phyloP scores from a whole-genome alignment of 2,797 vertebrate species.

The Onychomys leucogaster region DNA sequence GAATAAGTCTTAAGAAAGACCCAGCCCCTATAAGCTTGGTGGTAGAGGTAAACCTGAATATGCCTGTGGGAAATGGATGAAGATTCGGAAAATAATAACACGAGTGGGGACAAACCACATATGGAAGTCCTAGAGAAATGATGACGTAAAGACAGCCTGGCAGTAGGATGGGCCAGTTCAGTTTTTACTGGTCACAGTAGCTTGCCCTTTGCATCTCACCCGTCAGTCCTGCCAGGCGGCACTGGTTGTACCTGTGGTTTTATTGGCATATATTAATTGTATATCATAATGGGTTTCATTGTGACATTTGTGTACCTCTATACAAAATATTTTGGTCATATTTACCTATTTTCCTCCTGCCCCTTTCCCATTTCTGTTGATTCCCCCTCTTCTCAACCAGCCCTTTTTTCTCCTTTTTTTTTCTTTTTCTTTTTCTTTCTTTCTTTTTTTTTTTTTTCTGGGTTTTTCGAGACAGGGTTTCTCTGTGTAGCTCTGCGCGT shows the following conservation, averaged over 20 bases:
- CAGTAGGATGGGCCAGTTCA: not conserved
- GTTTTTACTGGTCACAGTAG: not conserved
- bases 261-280: not conserved
- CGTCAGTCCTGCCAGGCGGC: not conserved
- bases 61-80: not conserved
- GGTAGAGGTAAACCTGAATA: constrained; percentile 17
- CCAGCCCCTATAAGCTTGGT: not conserved
- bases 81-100: constrained; percentile 21
- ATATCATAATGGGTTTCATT: not conserved
- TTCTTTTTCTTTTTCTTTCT: no score
- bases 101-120: not conserved
- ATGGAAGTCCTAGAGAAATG: not conserved
- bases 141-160: not conserved
- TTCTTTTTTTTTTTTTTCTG: no score
- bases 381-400: not conserved
- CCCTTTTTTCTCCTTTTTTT: no score
- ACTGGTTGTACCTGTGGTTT: not conserved
- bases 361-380: not conserved
- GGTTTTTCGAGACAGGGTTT: no score
- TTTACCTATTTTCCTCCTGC: not conserved
- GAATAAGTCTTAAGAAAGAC: not conserved
- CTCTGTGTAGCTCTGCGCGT: no score
- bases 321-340: not conserved
- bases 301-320: not conserved
- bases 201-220: not conserved